These are phyloP conservation scores for Nomada hirtipes DNA, from an alignment of 2,888 invertebrate genomes.

Conservation along the genomic window DNA sequence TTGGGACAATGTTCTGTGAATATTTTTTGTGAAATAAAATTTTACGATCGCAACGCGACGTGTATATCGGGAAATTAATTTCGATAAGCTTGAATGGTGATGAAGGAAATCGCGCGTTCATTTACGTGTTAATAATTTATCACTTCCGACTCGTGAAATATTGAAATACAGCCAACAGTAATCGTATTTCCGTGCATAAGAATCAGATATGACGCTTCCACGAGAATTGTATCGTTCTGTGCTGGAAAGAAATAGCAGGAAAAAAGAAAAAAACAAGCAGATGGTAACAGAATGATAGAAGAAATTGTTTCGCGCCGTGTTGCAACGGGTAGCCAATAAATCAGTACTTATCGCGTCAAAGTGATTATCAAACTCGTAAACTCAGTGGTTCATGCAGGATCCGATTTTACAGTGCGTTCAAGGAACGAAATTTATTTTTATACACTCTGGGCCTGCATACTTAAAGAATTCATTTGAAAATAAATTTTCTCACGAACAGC, in stretches of 20 bases:
- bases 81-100: constrained; percentile 7
- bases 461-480: background rate
- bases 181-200: constrained; percentile 33
- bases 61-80: constrained; percentile 40
- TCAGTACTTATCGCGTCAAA: constrained; percentile 38
- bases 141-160: constrained; percentile 18
- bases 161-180: constrained; percentile 1
- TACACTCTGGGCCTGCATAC: background rate
- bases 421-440: constrained; percentile 6
- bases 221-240: constrained; percentile 1
- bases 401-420: background rate
- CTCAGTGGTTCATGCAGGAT: background rate
- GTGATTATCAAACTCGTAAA: constrained; percentile 46
- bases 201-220: constrained; percentile 21
- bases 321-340: constrained; percentile 17
- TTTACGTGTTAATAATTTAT: constrained; percentile 43
- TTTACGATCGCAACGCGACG: background rate
- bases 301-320: background rate
- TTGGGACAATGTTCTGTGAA: background rate
- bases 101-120: constrained; percentile 30
- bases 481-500: background rate
- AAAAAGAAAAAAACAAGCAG: too few relatives aligned
- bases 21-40: background rate
- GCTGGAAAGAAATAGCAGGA: background rate
- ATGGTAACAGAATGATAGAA: background rate